Conservation (phyloP, 1,140 invertebrate species). For the Megalopta genalis region DNA sequence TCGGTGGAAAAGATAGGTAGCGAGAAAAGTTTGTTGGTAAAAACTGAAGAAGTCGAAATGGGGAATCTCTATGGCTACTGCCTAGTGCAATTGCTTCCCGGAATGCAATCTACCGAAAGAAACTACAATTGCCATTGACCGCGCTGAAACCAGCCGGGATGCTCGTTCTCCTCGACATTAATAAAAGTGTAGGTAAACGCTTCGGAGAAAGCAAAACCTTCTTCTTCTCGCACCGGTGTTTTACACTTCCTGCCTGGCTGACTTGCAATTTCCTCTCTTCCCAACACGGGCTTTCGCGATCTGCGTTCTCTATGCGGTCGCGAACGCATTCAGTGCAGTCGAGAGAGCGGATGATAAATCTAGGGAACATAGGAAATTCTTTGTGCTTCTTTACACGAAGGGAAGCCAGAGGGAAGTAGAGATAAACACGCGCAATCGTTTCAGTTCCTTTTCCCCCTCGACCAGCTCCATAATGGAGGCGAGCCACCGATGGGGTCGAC, state of each 20-base stretch:
- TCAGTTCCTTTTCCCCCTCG: constrained; percentile 27
- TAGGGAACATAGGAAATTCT: too few relatives aligned
- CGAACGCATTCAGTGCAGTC: not conserved
- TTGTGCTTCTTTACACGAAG: too few relatives aligned
- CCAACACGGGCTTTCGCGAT: not conserved
- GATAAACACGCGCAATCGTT: constrained; percentile 23
- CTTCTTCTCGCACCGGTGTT: not conserved
- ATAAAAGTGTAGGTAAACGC: constrained; percentile 50
- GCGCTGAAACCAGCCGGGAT: constrained; percentile 13
- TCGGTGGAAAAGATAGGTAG: not conserved
- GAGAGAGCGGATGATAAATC: too few relatives aligned
- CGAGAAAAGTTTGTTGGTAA: constrained; percentile 4
- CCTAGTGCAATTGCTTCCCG: constrained; percentile 53
- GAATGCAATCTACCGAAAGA: constrained; percentile 60
- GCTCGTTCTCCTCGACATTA: constrained; percentile 34
- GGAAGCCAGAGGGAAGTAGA: not conserved
- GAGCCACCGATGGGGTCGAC: constrained; percentile 65
- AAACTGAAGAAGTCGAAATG: constrained; percentile 26
- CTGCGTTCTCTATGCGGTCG: not conserved
- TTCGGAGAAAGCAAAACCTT: constrained; percentile 11
- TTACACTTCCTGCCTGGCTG: constrained; percentile 31
- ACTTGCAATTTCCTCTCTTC: constrained; percentile 20
- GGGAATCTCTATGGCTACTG: constrained; percentile 31
- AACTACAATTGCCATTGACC: constrained; percentile 51
- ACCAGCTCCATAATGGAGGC: constrained; percentile 43